phyloP scores from a whole-genome alignment of 2,797 vertebrate species.

The Kryptopterus vitreolus region DNA sequence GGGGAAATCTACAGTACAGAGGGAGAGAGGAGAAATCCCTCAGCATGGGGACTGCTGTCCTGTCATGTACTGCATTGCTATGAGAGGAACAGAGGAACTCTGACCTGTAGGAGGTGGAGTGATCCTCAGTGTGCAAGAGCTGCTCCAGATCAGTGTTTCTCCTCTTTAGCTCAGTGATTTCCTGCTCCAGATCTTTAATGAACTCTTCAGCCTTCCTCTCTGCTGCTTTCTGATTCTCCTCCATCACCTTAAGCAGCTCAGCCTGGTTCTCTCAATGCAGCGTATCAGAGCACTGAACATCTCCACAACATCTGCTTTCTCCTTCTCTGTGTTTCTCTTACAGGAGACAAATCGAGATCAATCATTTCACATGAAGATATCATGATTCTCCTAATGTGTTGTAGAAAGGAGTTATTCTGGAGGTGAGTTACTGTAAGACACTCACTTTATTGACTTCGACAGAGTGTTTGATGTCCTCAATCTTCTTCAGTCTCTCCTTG shows the following conservation, averaged over 20 bases:
- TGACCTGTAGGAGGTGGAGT: constrained; percentile 41
- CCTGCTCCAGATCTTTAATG: constrained; percentile 34
- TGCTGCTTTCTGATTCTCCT: constrained; percentile 26
- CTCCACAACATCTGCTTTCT: not conserved
- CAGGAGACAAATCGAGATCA: not conserved
- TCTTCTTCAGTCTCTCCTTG: constrained; percentile 13
- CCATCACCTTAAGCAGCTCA: constrained; percentile 25
- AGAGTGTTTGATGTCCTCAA: constrained; percentile 18
- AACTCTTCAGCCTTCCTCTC: constrained; percentile 23
- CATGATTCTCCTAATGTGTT: not conserved
- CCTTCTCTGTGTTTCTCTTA: constrained; percentile 1
- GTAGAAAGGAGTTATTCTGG: not conserved
- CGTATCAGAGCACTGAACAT: constrained; percentile 2
- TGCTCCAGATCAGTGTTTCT: constrained; percentile 34
- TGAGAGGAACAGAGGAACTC: constrained; percentile 1
- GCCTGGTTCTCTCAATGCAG: constrained; percentile 25
- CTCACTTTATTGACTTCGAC: not conserved
- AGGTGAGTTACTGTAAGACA: not conserved
- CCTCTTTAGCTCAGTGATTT: constrained; percentile 35
- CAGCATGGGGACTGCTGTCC: constrained; percentile 9
- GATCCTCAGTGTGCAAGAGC: constrained; percentile 31
- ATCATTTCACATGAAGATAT: not conserved
- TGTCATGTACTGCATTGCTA: constrained; percentile 25
- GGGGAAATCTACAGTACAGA: constrained; percentile 25
- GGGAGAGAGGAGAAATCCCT: constrained; percentile 26